Evolutionary conservation across 2,797 vertebrate species (phyloP).

Genomic region (Tympanoctomys barrerae): DNA sequence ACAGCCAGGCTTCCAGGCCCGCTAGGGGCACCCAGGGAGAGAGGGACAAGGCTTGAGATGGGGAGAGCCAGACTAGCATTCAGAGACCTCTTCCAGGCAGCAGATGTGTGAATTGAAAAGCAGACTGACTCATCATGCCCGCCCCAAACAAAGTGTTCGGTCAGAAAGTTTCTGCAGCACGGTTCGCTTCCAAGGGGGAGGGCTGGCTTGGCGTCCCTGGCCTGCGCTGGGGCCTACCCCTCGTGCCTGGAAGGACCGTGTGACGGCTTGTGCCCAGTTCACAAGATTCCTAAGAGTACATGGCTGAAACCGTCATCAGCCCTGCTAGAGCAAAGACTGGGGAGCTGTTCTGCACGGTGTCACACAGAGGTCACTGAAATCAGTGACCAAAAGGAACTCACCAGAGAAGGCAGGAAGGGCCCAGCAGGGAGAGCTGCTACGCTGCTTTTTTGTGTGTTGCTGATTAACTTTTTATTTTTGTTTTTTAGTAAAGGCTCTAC

Average conservation of each 20-base stretch:
- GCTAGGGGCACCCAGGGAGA: not conserved
- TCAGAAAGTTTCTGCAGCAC: rapidly evolving
- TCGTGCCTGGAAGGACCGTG: not conserved
- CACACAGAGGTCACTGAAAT: too few species aligned
- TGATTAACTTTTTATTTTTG: not conserved
- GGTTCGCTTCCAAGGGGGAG: rapidly evolving
- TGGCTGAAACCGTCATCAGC: not conserved
- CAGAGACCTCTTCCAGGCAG: rapidly evolving
- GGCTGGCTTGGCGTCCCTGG: too few species aligned
- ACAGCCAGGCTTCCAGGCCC: not conserved
- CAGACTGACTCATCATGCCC: not conserved
- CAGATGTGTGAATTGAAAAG: too few species aligned
- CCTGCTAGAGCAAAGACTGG: not conserved
- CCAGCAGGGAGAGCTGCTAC: rapidly evolving
- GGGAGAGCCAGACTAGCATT: not conserved
- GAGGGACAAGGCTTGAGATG: not conserved
- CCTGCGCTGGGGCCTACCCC: not conserved
- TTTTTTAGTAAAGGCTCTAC: too few species aligned
- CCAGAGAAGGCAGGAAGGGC: not conserved
- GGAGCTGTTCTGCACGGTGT: not conserved
- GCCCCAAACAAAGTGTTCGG: not conserved
- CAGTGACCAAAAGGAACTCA: too few species aligned
- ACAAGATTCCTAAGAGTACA: not conserved
- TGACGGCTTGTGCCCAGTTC: not conserved
- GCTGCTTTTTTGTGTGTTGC: not conserved